Conservation (phyloP, 1,140 invertebrate genomes). For the Musca vetustissima region DNA sequence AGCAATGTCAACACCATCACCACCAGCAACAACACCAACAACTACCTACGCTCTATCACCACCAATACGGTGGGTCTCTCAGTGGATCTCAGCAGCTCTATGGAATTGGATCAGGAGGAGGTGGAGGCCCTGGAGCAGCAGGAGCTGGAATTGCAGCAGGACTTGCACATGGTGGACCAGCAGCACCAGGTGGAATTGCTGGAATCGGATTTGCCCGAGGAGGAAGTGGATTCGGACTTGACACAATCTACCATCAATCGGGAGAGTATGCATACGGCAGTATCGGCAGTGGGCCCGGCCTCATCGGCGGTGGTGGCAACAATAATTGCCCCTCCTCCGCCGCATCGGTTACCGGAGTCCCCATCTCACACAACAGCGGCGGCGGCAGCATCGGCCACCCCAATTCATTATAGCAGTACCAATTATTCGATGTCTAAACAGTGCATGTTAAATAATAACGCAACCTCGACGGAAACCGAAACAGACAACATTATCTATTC, state of each 20-base stretch:
- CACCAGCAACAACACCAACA: conserved; percentile 43
- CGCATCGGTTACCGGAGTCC: conserved; percentile 54
- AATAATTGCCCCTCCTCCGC: conserved; percentile 46
- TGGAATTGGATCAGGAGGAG: conserved; percentile 53
- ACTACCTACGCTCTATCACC: conserved; percentile 50
- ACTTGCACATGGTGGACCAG: conserved; percentile 33
- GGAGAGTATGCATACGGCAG: conserved; percentile 52
- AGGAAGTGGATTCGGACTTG: conserved; percentile 57
- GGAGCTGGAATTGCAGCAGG: conserved; percentile 3
- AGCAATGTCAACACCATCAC: conserved; percentile 48
- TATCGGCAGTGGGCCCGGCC: conserved; percentile 33
- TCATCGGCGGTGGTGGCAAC: conserved; percentile 38
- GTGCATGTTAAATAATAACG: conserved; percentile 52
- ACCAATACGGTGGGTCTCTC: conserved; percentile 47
- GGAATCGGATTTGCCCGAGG: conserved; percentile 53
- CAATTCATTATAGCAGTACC: conserved; percentile 57
- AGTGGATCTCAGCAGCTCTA: conserved; percentile 57
- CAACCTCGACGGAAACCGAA: conserved; percentile 52
- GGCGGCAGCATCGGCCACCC: conserved; percentile 51
- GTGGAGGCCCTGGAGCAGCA: conserved; percentile 43
- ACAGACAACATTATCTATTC: conserved; percentile 55
- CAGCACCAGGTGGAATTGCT: conserved; percentile 15
- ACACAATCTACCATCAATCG: conserved; percentile 56
- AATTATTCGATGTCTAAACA: conserved; percentile 57
- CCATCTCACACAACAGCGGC: conserved; percentile 44